phyloP scores from a whole-genome alignment of 2,113 vertebrate species.

The Pungitius pungitius region DNA sequence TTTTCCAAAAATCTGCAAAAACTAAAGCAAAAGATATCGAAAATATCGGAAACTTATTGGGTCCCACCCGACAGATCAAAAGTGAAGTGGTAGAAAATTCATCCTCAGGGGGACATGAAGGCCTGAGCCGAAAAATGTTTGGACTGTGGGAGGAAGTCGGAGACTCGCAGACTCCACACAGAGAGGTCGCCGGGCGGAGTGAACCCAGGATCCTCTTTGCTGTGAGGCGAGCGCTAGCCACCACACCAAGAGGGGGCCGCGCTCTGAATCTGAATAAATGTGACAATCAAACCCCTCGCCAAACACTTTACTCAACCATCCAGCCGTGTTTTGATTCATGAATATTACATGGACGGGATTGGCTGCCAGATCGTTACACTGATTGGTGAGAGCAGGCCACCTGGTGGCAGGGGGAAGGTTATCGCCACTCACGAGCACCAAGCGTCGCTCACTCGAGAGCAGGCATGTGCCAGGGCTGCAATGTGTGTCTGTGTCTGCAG shows the following conservation, averaged over 20 bases:
- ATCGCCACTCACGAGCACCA: conserved; percentile 57
- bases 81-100: background rate
- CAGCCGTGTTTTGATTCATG: conserved; percentile 65
- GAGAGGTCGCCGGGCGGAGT: too few relatives aligned
- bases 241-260: too few relatives aligned
- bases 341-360: conserved; percentile 68
- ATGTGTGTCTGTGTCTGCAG: conserved; percentile 30
- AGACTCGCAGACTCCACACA: too few relatives aligned
- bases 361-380: conserved; percentile 62
- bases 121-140: too few relatives aligned
- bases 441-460: conserved; percentile 48
- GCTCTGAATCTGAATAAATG: conserved; percentile 16
- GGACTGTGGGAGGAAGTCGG: too few relatives aligned
- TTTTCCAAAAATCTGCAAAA: background rate
- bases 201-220: too few relatives aligned
- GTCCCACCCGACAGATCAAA: too few relatives aligned
- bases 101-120: background rate
- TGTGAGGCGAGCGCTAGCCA: too few relatives aligned
- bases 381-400: conserved; percentile 65
- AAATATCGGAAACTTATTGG: too few relatives aligned
- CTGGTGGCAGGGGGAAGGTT: conserved; percentile 58
- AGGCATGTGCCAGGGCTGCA: conserved; percentile 30
- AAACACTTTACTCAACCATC: conserved; percentile 48
- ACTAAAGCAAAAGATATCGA: too few relatives aligned
- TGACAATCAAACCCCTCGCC: conserved; percentile 33